These are phyloP conservation scores for Actinia tenebrosa DNA, from an alignment of 64 coral and sea anemone species.

Conservation along the genomic window DNA sequence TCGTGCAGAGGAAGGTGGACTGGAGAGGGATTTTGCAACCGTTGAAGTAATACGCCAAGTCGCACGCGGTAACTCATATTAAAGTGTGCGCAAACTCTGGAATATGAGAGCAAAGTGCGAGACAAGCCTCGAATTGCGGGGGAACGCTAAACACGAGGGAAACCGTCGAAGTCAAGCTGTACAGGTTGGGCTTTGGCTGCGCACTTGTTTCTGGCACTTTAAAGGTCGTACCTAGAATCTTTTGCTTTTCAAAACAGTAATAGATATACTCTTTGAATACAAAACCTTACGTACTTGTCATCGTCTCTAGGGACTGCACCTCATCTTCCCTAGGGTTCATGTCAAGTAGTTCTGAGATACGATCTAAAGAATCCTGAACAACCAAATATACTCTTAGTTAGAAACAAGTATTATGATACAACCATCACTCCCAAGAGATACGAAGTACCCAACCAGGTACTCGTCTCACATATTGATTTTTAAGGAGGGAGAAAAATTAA, in stretches of 20 bases:
- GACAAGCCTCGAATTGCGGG: too few species aligned
- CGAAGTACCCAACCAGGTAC: too few species aligned
- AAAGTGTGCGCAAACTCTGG: too few species aligned
- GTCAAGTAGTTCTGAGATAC: conserved; percentile 35
- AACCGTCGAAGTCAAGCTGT: neutral
- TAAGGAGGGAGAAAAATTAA: too few species aligned
- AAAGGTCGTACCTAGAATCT: neutral
- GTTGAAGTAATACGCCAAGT: too few species aligned
- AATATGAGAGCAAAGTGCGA: too few species aligned
- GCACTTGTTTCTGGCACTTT: neutral
- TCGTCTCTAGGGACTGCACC: conserved; percentile 26
- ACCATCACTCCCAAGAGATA: too few species aligned
- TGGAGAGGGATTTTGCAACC: too few species aligned
- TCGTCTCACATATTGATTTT: too few species aligned
- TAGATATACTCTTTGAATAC: neutral
- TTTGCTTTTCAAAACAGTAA: neutral
- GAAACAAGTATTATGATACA: too few species aligned
- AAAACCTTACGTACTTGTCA: conserved; percentile 25
- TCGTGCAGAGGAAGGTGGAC: too few species aligned
- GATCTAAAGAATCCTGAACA: conserved; percentile 43
- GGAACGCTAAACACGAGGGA: neutral
- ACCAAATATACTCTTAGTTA: neutral
- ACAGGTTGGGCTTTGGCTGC: neutral
- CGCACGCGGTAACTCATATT: too few species aligned
- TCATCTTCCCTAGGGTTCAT: conserved; percentile 24